Evolutionary conservation across 2,888 invertebrate species (phyloP).

Genomic region (Aricia artaxerxes): DNA sequence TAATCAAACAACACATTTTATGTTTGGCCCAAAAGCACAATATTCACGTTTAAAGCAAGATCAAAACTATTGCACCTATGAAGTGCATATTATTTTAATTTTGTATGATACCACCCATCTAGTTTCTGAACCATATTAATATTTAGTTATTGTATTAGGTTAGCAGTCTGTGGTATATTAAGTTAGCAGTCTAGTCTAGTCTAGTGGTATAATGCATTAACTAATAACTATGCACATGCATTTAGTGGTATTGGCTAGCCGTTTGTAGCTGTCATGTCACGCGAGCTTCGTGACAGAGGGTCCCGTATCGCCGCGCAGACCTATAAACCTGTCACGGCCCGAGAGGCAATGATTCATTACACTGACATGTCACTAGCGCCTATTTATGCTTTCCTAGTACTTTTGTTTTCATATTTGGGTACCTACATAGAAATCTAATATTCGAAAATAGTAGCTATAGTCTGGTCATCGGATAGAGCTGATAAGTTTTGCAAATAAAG

Average conservation of each 20-base stretch:
- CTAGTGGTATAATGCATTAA: neutral
- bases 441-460: too few relatives aligned
- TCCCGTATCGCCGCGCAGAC: slow-evolving; percentile 11
- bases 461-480: too few relatives aligned
- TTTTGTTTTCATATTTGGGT: neutral
- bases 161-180: neutral
- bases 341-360: slow-evolving; percentile 11
- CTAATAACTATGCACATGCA: neutral
- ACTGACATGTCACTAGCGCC: neutral
- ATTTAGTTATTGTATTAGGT: too few relatives aligned
- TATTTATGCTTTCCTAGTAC: slow-evolving; percentile 14
- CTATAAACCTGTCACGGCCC: slow-evolving; percentile 26
- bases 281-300: slow-evolving; percentile 17
- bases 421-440: neutral
- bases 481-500: too few relatives aligned
- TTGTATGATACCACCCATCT: too few relatives aligned
- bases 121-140: neutral
- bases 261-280: slow-evolving; percentile 16
- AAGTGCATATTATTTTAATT: too few relatives aligned
- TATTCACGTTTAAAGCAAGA: too few relatives aligned
- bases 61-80: too few relatives aligned
- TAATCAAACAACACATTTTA: too few relatives aligned
- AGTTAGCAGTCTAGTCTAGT: neutral
- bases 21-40: too few relatives aligned
- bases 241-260: neutral